Evolutionary conservation across 2,113 vertebrate species (phyloP).

Genomic region (Bombycilla garrulus): DNA sequence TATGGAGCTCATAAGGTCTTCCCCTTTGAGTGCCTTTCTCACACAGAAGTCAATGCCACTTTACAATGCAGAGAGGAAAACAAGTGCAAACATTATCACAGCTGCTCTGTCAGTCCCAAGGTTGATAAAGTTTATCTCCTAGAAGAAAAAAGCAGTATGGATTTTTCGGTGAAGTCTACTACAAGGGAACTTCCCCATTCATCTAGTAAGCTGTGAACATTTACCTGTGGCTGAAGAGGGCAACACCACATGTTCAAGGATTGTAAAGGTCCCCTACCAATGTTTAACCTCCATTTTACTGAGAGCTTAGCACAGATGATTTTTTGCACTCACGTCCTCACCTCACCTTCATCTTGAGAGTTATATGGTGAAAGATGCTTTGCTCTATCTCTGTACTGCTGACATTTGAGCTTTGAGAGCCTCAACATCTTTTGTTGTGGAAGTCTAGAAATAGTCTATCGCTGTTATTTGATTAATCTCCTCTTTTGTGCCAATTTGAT

Average conservation of each 20-base stretch:
- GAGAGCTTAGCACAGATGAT: not conserved
- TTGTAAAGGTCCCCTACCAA: not conserved
- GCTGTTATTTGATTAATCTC: not conserved
- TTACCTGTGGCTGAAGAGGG: not conserved
- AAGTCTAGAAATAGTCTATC: not conserved
- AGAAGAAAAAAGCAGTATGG: not conserved
- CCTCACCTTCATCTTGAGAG: not conserved
- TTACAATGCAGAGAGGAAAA: not conserved
- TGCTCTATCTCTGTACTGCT: not conserved
- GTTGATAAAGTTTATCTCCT: not conserved
- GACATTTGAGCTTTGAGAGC: not conserved
- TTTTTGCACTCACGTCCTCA: not conserved
- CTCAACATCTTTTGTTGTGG: accelerated
- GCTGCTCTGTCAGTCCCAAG: not conserved
- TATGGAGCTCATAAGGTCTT: not conserved
- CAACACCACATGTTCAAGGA: accelerated
- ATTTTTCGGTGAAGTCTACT: not conserved
- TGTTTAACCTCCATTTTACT: not conserved
- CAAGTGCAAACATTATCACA: not conserved
- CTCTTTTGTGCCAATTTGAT: not conserved
- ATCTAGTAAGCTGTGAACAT: not conserved
- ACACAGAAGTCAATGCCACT: not conserved
- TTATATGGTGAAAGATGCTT: not conserved
- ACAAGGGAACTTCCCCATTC: not conserved
- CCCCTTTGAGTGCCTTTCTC: not conserved